phyloP scores from a whole-genome alignment of 1,140 invertebrate genomes.

The Bombus superbus region DNA sequence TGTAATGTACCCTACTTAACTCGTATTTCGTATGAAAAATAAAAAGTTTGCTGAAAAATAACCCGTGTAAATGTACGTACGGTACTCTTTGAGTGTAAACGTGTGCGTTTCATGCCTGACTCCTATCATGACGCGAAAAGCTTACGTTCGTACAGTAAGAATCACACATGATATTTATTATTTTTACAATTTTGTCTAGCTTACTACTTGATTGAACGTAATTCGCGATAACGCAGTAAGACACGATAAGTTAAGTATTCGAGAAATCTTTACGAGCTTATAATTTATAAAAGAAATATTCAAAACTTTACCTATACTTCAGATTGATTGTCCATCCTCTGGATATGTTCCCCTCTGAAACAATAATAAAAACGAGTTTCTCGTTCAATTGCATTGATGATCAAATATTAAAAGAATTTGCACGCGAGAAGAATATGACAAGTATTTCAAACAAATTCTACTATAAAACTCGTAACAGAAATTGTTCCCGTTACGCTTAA shows the following conservation, averaged over 20 bases:
- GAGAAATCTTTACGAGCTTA: neutral
- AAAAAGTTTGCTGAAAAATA: neutral
- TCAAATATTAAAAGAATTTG: neutral
- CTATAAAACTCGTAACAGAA: neutral
- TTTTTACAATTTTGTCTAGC: neutral
- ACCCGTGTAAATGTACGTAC: too few relatives aligned
- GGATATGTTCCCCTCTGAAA: conserved; percentile 58
- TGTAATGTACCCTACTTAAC: neutral
- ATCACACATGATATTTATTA: neutral
- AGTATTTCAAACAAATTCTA: neutral
- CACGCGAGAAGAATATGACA: neutral
- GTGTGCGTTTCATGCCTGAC: too few relatives aligned
- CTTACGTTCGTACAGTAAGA: too few relatives aligned
- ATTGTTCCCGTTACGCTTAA: neutral
- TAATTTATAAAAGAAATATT: neutral
- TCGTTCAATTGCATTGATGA: neutral
- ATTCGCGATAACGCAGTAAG: too few relatives aligned
- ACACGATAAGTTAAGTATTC: too few relatives aligned
- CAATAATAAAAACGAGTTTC: conserved; percentile 7
- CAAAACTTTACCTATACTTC: conserved; percentile 59
- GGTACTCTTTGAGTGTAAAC: too few relatives aligned
- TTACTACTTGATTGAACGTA: too few relatives aligned
- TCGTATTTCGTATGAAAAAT: neutral
- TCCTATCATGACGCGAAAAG: too few relatives aligned
- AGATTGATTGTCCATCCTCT: conserved; percentile 62